Evolutionary conservation across 2,888 invertebrate species (phyloP), one percentile per base, ranked within the genome.

Genomic region (Beris chalybata): DNA sequence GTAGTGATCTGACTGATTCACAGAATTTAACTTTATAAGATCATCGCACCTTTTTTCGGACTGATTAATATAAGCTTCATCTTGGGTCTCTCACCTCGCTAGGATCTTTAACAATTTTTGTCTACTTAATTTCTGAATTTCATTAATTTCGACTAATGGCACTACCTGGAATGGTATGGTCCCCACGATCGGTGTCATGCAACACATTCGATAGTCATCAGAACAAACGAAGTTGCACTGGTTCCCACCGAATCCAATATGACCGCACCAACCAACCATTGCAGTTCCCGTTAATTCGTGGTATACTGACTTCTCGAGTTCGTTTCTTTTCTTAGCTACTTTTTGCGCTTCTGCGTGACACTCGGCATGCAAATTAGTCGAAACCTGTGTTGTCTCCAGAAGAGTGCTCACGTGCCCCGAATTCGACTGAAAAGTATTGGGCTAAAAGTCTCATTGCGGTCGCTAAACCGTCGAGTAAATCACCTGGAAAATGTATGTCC

Each of bases 341-440:
- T 59, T 59, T 52, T 50, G 59, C 59, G 47, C 48, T 59, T 32
- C 13, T 29, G 47, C 50, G 32, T 47, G 31, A 48, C 59, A 59
- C 59, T 59, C 50, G 32, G 59, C 59, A 59, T 59, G 59, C 59
- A 59, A 59, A 59, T 59, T 59, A 59, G 38, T 48, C 50, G 59
- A 59, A 59, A 59, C 48, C 48, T 50, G 15, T 43, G n/a, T 50
- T 29, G 13, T n/a, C 48, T 47, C 48, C 22, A 12, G 44, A 6
- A 15, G n/a, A 12, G 22, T 22, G 22, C 22, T 22, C 22, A 22
- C 22, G 22, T 22, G 22, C 22, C 22, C 22, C 22, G 22, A 22
- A 22, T 22, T 3, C 22, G 22, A 22, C 22, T 22, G 22, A 1
- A 22, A 22, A 22, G 22, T 22, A 22, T 22, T 22, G 22, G 22